Evolutionary conservation across 2,113 vertebrate genomes (phyloP).

Genomic region (Eublepharis macularius): DNA sequence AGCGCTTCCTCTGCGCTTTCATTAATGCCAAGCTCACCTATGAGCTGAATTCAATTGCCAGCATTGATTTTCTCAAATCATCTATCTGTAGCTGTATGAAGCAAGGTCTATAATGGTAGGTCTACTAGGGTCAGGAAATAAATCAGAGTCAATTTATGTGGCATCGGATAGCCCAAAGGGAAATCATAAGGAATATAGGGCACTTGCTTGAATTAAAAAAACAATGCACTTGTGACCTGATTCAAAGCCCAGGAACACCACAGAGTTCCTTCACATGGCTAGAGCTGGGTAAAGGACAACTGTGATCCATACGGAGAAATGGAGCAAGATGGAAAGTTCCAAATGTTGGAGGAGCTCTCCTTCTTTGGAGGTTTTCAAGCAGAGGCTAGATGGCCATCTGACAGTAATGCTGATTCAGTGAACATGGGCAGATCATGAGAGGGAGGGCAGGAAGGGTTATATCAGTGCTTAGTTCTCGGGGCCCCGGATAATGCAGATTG

Average conservation of each 20-base stretch:
- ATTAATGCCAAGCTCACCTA: conserved; percentile 17
- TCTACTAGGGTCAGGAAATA: conserved; percentile 34
- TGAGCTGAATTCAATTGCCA: conserved; percentile 31
- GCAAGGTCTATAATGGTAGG: conserved; percentile 6
- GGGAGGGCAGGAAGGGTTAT: no score
- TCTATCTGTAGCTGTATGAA: conserved; percentile 1
- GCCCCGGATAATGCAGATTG: no score
- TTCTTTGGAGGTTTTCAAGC: no score
- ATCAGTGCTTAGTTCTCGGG: no score
- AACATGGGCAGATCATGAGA: no score
- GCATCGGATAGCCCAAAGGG: conserved; percentile 20
- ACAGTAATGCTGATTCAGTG: no score
- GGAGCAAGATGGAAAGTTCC: neutral
- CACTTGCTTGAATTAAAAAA: conserved; percentile 5
- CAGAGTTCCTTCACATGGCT: neutral
- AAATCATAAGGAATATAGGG: conserved; percentile 8
- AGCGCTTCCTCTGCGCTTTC: neutral
- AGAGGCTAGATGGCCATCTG: no score
- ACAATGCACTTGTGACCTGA: neutral
- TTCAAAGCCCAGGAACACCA: neutral
- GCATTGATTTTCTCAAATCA: conserved; percentile 37
- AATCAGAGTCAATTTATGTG: conserved; percentile 29
- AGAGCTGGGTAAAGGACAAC: neutral
- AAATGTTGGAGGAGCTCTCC: neutral
- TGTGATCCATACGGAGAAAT: neutral